Conservation (phyloP, 2,797 vertebrate species). For the Darevskia nairensis region DNA sequence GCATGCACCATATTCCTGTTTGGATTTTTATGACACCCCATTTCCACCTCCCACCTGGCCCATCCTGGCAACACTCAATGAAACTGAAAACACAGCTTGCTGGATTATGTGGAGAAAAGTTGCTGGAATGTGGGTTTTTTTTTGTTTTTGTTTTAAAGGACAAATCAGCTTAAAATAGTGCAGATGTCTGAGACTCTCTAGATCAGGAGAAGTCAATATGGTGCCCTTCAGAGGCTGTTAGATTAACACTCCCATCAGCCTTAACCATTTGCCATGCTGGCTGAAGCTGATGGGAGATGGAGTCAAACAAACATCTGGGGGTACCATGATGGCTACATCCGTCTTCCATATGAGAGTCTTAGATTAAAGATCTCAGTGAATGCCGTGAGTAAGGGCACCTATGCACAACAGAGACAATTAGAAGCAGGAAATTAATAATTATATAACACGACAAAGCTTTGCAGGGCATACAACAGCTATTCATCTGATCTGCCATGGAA, state of each 20-base stretch:
- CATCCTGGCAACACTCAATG: background rate
- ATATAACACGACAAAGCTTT: background rate
- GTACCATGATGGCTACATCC: background rate
- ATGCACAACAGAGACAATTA: background rate
- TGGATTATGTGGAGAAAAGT: background rate
- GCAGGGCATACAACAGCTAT: background rate
- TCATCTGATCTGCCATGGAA: background rate
- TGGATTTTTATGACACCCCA: background rate
- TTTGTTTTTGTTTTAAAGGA: background rate
- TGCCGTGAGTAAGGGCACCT: background rate
- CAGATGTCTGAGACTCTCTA: background rate
- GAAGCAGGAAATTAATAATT: background rate
- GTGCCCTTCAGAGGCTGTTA: background rate
- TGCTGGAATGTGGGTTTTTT: background rate
- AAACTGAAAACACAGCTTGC: background rate
- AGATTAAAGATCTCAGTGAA: background rate
- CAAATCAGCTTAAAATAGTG: background rate
- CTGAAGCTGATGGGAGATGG: background rate
- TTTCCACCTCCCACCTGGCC: background rate
- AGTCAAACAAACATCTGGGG: background rate
- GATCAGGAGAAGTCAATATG: background rate
- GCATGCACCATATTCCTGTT: background rate
- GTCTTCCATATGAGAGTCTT: background rate
- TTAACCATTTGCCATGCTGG: background rate
- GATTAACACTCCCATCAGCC: background rate